phyloP scores from a whole-genome alignment of 1,140 invertebrate species.

The Trypoxylus dichotomus region DNA sequence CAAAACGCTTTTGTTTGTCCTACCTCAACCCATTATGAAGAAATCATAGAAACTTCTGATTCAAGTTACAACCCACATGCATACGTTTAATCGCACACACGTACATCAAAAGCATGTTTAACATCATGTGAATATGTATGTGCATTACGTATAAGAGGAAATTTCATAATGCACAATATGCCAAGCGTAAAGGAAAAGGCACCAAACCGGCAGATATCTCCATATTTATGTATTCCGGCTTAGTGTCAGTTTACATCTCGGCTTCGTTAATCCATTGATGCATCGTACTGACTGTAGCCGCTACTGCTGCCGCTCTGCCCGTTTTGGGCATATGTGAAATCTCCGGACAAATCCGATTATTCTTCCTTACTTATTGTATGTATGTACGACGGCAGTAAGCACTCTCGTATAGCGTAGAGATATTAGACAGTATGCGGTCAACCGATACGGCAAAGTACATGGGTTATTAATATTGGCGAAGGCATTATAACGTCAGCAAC shows the following conservation, averaged over 20 bases:
- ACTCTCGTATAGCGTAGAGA: not conserved
- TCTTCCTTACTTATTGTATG: slow-evolving; percentile 10
- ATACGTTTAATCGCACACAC: no score
- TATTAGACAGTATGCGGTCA: slow-evolving; percentile 12
- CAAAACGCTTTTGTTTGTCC: no score
- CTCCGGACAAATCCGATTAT: slow-evolving; percentile 18
- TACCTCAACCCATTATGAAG: no score
- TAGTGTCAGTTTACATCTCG: slow-evolving; percentile 16
- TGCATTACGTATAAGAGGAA: no score
- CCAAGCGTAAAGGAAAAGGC: slow-evolving; percentile 1
- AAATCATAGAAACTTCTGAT: no score
- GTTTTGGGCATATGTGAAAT: slow-evolving; percentile 22
- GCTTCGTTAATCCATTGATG: slow-evolving; percentile 21
- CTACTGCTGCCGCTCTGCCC: not conserved
- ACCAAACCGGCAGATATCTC: slow-evolving; percentile 6
- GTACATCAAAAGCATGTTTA: no score
- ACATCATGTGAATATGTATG: no score
- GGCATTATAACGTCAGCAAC: not conserved
- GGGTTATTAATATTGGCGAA: slow-evolving; percentile 15
- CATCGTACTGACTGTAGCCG: not conserved
- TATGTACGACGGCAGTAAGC: not conserved
- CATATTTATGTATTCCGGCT: slow-evolving; percentile 14
- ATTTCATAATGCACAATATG: not conserved
- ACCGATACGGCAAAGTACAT: slow-evolving; percentile 3
- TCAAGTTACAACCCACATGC: no score